Conservation (phyloP, 2,113 vertebrate species). For the Sebastes schlegelii region DNA sequence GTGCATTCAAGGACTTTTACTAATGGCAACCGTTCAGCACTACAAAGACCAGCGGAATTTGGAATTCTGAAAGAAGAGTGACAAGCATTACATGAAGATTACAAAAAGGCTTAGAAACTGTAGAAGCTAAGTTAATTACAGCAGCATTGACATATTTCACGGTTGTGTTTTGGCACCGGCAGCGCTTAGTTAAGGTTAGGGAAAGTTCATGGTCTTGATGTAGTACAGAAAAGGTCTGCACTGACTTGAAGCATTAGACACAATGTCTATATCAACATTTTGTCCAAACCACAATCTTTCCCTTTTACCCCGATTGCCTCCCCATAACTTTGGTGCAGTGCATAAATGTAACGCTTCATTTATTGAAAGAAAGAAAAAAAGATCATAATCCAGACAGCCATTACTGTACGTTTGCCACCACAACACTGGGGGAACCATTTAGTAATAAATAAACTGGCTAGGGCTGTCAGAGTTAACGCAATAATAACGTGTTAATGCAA, state of each 20-base stretch:
- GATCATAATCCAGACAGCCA: background rate
- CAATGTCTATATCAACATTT: background rate
- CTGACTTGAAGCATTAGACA: background rate
- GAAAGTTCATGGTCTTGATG: background rate
- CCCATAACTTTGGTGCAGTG: background rate
- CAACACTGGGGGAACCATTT: background rate
- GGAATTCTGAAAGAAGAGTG: background rate
- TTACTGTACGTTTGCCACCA: background rate
- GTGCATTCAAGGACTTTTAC: background rate
- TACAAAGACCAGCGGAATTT: background rate
- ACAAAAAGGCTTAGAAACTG: background rate
- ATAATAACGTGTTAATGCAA: no score
- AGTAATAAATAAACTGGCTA: no score
- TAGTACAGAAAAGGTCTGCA: background rate
- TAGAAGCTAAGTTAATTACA: background rate
- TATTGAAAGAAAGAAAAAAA: background rate
- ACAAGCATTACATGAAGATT: background rate
- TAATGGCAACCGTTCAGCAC: background rate
- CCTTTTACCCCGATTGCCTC: background rate
- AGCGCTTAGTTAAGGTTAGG: background rate
- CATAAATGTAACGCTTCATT: background rate
- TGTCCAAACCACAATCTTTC: conserved; percentile 8
- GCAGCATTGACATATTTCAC: background rate
- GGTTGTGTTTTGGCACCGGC: background rate
- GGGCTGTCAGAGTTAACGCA: no score